Conservation (phyloP, 2,113 vertebrate genomes). For the Motacilla tschutschensis region DNA sequence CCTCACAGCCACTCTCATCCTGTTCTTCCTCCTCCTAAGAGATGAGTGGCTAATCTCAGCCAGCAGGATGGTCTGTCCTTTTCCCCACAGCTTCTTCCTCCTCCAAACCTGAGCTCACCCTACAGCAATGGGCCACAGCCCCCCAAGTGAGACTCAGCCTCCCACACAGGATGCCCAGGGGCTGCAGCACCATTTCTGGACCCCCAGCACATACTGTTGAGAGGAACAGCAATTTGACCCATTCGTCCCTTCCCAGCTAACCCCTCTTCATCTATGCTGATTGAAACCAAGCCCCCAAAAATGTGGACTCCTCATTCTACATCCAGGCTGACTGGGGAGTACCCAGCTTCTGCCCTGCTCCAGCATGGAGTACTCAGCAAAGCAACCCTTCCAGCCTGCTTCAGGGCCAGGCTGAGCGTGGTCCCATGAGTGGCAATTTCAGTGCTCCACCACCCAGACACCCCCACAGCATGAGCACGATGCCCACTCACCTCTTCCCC, state of each 20-base stretch:
- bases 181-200: not conserved
- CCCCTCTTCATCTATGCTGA: not conserved
- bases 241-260: not conserved
- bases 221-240: not conserved
- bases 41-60: slow-evolving; percentile 2
- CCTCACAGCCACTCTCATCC: slow-evolving; percentile 92
- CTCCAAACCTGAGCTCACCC: not conserved
- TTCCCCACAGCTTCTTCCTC: not conserved
- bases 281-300: not conserved
- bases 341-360: not conserved
- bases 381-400: accelerated
- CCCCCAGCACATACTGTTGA: not conserved
- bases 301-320: accelerated
- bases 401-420: not conserved
- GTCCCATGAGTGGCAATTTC: accelerated
- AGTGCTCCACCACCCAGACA: not conserved
- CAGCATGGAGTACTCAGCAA: not conserved
- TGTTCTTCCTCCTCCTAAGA: slow-evolving; percentile 84
- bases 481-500: slow-evolving; percentile 78
- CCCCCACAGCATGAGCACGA: accelerated
- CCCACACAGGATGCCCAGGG: not conserved
- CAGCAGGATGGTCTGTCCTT: not conserved
- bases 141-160: not conserved
- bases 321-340: not conserved
- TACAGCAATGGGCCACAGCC: not conserved